Percentiles rank a stretch among this genome's conserved stretches.
Conservation (phyloP, 1,140 invertebrate genomes). For the Brachionus koreanus region DNA sequence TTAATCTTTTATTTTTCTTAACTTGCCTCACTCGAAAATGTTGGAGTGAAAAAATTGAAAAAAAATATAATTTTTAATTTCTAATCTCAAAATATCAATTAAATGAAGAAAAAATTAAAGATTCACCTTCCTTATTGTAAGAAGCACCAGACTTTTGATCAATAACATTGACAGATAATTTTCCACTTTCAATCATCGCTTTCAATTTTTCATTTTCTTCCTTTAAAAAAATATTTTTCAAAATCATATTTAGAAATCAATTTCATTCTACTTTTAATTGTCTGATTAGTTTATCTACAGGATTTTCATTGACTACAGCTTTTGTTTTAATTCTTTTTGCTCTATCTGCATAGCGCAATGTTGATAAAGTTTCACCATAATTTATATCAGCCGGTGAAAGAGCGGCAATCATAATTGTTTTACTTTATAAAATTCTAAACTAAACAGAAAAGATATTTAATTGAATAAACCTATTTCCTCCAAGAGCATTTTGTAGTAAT, state of each 20-base stretch:
- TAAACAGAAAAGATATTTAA: background rate
- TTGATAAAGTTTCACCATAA: conserved; percentile 59
- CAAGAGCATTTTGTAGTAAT: conserved; percentile 66
- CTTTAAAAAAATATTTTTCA: conserved; percentile 51
- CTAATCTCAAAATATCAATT: too few relatives aligned
- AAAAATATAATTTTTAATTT: too few relatives aligned
- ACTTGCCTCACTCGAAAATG: too few relatives aligned
- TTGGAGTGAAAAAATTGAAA: too few relatives aligned
- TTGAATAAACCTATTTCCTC: conserved; percentile 63
- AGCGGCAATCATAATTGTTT: conserved; percentile 59
- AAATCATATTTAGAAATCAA: background rate
- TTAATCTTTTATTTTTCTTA: too few relatives aligned
- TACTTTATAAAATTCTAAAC: conserved; percentile 48
- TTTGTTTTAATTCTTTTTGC: conserved; percentile 97
- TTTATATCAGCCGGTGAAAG: conserved; percentile 59
- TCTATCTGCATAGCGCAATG: conserved; percentile 81
- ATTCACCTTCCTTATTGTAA: conserved; percentile 43
- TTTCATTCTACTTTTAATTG: conserved; percentile 52
- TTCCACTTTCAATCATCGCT: conserved; percentile 53
- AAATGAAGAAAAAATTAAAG: too few relatives aligned
- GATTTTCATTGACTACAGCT: conserved; percentile 76
- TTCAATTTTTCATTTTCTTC: conserved; percentile 64
- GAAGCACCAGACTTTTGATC: conserved; percentile 24
- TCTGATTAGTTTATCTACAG: conserved; percentile 57
- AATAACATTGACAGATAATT: conserved; percentile 46